A percentile compares a stretch with the other conserved stretches of the same genome.
These are phyloP conservation scores for Euzophera pinguis DNA, from an alignment of 2,888 invertebrate species.

Conservation along the genomic window DNA sequence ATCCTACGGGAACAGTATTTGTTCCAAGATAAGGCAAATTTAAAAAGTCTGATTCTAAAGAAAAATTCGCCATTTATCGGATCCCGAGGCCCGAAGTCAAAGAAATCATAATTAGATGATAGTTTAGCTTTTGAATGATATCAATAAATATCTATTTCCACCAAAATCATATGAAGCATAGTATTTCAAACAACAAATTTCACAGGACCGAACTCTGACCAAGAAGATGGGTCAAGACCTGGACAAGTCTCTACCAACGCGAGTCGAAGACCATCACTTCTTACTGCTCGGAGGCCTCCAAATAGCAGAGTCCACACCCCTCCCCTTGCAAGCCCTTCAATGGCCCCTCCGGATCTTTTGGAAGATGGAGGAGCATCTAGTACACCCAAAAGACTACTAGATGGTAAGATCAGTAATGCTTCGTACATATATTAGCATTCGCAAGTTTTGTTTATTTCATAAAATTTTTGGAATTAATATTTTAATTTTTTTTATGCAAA, in stretches of 20 bases:
- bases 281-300: constrained; percentile 70
- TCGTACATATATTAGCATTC: constrained; percentile 5
- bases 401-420: constrained; percentile 60
- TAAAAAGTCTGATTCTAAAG: too few species aligned
- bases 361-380: constrained; percentile 91
- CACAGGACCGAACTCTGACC: constrained; percentile 85
- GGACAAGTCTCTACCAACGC: constrained; percentile 86
- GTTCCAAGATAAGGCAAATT: too few species aligned
- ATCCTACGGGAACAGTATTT: too few species aligned
- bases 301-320: constrained; percentile 86
- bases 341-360: constrained; percentile 82
- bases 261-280: constrained; percentile 61
- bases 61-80: too few species aligned
- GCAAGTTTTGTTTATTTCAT: not conserved
- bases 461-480: not conserved
- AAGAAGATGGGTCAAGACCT: constrained; percentile 87
- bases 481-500: too few species aligned
- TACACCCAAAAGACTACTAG: constrained; percentile 85
- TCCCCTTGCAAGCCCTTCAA: constrained; percentile 83
- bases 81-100: too few species aligned
- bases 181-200: not conserved
- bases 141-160: too few species aligned
- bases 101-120: too few species aligned
- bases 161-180: not conserved
- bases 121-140: too few species aligned